phyloP scores from a whole-genome alignment of 2,113 vertebrate species.

The Crotalus helleri region DNA sequence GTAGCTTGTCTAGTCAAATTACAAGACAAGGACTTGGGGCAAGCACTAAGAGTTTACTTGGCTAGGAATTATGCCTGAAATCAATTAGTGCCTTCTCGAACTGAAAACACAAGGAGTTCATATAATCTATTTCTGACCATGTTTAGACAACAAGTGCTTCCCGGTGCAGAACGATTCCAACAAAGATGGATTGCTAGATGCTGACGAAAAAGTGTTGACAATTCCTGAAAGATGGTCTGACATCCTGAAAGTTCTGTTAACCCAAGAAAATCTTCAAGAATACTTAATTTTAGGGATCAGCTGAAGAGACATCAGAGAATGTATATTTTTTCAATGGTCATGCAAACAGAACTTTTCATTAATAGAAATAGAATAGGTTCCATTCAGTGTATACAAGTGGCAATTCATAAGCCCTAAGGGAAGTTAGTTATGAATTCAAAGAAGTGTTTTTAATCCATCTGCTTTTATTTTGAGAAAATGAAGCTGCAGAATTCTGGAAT shows the following conservation, averaged over 20 bases:
- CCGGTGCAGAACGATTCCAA: background rate
- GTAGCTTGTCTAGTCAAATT: background rate
- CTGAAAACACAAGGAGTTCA: conserved; percentile 16
- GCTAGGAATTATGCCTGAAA: conserved; percentile 31
- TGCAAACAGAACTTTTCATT: background rate
- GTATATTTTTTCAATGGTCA: background rate
- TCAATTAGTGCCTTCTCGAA: conserved; percentile 22
- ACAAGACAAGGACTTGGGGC: background rate
- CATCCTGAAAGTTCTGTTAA: background rate
- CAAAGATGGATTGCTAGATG: background rate
- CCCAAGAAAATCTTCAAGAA: background rate
- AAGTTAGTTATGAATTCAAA: background rate
- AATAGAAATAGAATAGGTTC: background rate
- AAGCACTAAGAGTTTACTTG: conserved; percentile 33
- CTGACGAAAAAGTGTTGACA: conserved; percentile 11
- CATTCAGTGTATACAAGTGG: background rate
- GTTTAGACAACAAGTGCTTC: background rate
- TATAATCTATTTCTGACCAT: conserved; percentile 2
- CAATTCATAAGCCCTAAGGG: background rate
- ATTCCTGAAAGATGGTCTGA: conserved; percentile 10
- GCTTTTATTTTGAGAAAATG: background rate
- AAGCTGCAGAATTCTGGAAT: background rate
- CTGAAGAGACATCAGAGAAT: background rate
- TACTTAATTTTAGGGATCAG: background rate
- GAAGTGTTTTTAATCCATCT: background rate